These are phyloP conservation scores for Hemithea aestivaria DNA, from an alignment of 2,888 invertebrate genomes.

Conservation along the genomic window DNA sequence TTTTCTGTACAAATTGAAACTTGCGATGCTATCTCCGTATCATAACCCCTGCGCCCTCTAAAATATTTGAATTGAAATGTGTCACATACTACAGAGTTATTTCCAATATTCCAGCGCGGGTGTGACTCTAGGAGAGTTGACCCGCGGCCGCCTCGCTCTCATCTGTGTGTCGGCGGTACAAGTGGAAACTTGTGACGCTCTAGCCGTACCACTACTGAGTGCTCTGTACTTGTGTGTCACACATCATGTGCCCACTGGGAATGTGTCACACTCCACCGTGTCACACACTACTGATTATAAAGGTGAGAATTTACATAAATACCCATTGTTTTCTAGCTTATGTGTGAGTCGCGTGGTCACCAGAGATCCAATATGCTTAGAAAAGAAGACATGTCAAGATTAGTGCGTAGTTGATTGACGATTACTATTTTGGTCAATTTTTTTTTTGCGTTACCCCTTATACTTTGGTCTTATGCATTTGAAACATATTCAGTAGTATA, in stretches of 20 bases:
- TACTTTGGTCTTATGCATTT: too few relatives aligned
- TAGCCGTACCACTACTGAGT: constrained; percentile 64
- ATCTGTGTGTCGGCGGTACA: constrained; percentile 69
- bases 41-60: too few relatives aligned
- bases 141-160: constrained; percentile 57
- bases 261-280: constrained; percentile 25
- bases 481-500: too few relatives aligned
- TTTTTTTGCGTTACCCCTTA: too few relatives aligned
- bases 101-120: constrained; percentile 59
- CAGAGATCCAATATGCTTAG: too few relatives aligned
- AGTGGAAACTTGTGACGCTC: constrained; percentile 57
- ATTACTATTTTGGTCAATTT: too few relatives aligned
- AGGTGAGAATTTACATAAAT: constrained; percentile 30
- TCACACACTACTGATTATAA: constrained; percentile 47
- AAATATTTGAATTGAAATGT: too few relatives aligned
- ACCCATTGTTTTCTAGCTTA: background rate
- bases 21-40: too few relatives aligned
- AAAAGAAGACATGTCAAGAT: too few relatives aligned
- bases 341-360: too few relatives aligned
- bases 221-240: constrained; percentile 69
- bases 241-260: constrained; percentile 49
- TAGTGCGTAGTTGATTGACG: too few relatives aligned
- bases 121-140: constrained; percentile 59
- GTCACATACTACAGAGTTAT: too few relatives aligned
- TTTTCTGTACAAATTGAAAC: background rate